These are phyloP conservation scores for Eurois occulta DNA, from an alignment of 2,888 invertebrate genomes.

Conservation along the genomic window DNA sequence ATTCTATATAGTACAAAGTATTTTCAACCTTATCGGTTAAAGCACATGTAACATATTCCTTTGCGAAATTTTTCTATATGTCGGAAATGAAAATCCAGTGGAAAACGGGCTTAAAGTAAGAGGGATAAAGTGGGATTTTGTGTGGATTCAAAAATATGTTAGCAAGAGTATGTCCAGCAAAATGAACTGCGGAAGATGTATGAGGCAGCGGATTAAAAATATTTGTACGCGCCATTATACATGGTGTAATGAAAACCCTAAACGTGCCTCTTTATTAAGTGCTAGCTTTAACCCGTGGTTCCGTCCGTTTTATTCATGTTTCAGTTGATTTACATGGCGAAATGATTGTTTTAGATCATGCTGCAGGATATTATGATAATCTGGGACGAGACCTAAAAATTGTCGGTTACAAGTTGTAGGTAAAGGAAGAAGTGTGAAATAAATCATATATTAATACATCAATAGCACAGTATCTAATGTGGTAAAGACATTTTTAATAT, in stretches of 20 bases:
- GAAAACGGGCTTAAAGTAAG: constrained; percentile 56
- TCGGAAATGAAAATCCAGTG: constrained; percentile 20
- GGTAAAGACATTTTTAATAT: not conserved
- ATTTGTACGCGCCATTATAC: constrained; percentile 90
- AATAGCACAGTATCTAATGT: no score
- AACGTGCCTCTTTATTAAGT: constrained; percentile 88
- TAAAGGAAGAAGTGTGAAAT: not conserved
- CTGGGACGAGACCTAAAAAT: not conserved
- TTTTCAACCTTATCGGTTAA: constrained; percentile 45
- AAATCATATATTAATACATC: not conserved
- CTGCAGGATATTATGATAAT: constrained; percentile 14
- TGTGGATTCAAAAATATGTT: constrained; percentile 66
- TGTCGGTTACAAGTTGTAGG: no score
- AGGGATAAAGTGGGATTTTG: constrained; percentile 68
- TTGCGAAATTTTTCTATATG: constrained; percentile 19
- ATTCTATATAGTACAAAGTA: constrained; percentile 41
- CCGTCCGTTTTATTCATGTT: constrained; percentile 51
- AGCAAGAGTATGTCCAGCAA: constrained; percentile 84
- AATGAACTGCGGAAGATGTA: constrained; percentile 90
- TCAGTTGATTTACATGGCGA: constrained; percentile 30
- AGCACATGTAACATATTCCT: constrained; percentile 50
- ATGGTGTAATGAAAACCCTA: constrained; percentile 88
- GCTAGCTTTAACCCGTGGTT: constrained; percentile 64
- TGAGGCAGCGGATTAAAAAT: constrained; percentile 90
- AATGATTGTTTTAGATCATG: constrained; percentile 17